phyloP scores from a whole-genome alignment of 2,113 vertebrate species.

The Fukomys damarensis region DNA sequence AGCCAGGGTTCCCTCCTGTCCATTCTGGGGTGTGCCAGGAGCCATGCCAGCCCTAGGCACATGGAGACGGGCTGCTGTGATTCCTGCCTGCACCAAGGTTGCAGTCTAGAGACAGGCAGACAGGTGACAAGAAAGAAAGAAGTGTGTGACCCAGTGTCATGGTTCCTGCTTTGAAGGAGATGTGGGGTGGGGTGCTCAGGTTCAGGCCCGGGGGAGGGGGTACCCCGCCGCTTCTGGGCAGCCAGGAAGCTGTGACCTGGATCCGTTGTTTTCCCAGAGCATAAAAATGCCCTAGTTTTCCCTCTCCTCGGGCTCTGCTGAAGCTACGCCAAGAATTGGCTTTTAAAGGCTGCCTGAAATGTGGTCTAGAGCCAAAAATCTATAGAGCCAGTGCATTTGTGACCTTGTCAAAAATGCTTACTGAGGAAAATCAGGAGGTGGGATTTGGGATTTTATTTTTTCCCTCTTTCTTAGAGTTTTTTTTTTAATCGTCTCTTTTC shows the following conservation, averaged over 20 bases:
- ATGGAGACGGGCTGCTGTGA: fast-evolving
- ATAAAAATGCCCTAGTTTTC: conserved; percentile 72
- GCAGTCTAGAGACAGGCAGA: neutral
- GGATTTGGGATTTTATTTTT: neutral
- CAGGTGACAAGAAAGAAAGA: neutral
- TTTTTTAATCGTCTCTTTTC: neutral
- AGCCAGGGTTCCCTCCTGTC: neutral
- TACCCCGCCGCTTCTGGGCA: neutral
- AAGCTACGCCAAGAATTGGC: conserved; percentile 69
- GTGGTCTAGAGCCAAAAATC: conserved; percentile 68
- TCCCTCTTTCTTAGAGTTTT: neutral
- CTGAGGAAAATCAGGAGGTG: conserved; percentile 39
- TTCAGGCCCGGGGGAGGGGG: neutral
- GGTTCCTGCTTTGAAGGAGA: neutral
- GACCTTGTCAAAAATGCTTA: conserved; percentile 76
- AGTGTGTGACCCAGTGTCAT: neutral
- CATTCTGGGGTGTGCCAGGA: neutral
- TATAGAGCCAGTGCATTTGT: conserved; percentile 70
- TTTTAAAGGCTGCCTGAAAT: conserved; percentile 77
- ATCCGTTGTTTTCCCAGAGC: conserved; percentile 70
- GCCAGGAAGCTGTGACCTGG: conserved; percentile 67
- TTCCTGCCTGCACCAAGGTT: neutral
- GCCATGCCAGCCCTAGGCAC: neutral
- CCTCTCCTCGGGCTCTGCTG: conserved; percentile 64
- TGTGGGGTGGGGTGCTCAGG: neutral